These are phyloP conservation scores for Stercorarius parasiticus DNA, from an alignment of 2,113 vertebrate genomes.

Conservation along the genomic window DNA sequence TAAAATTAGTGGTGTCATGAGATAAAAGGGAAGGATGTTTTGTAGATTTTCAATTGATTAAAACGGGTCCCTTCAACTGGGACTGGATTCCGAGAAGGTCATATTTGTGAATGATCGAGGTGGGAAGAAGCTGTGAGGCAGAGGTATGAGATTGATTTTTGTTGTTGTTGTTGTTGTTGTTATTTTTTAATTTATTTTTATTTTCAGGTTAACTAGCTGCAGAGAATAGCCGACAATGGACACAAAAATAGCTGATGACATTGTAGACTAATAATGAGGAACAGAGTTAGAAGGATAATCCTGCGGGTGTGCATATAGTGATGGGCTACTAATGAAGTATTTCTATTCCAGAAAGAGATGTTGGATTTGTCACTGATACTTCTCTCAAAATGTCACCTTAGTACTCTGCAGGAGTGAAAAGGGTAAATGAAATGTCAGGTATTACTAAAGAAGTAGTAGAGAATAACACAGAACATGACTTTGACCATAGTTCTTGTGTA, in stretches of 20 bases:
- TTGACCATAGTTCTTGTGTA: background rate
- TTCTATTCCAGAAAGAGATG: background rate
- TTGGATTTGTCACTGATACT: background rate
- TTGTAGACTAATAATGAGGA: background rate
- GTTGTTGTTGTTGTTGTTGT: background rate
- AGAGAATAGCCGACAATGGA: background rate
- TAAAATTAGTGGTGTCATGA: background rate
- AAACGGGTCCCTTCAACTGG: background rate
- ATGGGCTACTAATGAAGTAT: background rate
- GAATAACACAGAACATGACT: background rate
- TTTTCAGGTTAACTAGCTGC: background rate
- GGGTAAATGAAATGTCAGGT: background rate
- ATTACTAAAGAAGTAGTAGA: background rate
- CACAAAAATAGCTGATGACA: background rate
- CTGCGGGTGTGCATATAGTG: background rate
- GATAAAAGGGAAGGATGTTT: background rate
- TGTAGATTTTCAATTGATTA: background rate
- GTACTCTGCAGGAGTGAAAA: background rate
- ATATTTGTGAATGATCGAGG: background rate
- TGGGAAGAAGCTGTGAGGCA: background rate
- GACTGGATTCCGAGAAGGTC: background rate
- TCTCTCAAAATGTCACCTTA: background rate
- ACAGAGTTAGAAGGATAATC: background rate
- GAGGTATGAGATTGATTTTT: background rate
- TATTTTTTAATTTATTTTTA: background rate